phyloP scores from a whole-genome alignment of 2,888 invertebrate species.

The Mesorhabditis spiculigera region DNA sequence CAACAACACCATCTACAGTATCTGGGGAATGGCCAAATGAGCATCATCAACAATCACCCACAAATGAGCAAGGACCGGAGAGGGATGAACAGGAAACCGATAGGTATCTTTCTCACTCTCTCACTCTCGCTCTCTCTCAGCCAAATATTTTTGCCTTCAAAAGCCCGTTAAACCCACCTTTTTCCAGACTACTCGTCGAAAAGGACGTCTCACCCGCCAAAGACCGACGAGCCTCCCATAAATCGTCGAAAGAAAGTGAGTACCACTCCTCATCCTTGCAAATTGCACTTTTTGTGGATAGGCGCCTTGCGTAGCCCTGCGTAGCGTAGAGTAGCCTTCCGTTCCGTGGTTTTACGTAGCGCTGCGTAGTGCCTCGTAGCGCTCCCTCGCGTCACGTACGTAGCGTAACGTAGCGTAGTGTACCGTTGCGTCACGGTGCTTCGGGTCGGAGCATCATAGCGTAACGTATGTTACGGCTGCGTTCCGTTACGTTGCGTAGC shows the following conservation, averaged over 20 bases:
- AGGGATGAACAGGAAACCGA: constrained; percentile 77
- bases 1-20: neutral
- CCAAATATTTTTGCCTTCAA: neutral
- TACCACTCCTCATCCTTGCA: constrained; percentile 40
- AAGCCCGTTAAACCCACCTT: neutral
- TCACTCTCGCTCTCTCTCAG: neutral
- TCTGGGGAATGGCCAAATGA: neutral
- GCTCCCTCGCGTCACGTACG: no score
- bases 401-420: no score
- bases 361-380: no score
- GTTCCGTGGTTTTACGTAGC: no score
- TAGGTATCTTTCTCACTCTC: constrained; percentile 11
- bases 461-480: no score
- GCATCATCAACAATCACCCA: neutral
- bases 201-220: constrained; percentile 13
- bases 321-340: no score
- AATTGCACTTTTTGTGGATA: neutral
- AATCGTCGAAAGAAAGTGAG: constrained; percentile 85
- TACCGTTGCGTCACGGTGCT: no score
- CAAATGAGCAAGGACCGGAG: constrained; percentile 63
- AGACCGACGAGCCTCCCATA: constrained; percentile 69
- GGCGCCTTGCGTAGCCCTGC: no score
- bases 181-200: constrained; percentile 15
- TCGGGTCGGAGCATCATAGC: no score
- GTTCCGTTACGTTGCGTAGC: no score